A percentile compares a stretch with the other conserved stretches of the same genome.
These are phyloP conservation scores for Heliconius hermathena DNA, from an alignment of 1,140 invertebrate species.

Conservation along the genomic window DNA sequence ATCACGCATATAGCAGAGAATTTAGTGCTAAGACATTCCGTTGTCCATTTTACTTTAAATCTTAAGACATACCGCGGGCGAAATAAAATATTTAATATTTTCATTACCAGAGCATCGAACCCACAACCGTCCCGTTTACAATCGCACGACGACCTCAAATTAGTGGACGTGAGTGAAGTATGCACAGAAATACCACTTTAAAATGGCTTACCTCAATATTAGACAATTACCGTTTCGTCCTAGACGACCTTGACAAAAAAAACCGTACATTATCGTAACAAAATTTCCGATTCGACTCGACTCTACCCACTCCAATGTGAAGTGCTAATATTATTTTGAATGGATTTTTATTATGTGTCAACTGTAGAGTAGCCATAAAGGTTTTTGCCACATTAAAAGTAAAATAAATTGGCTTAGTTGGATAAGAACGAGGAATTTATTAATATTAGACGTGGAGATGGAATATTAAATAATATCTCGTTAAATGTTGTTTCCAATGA, in stretches of 20 bases:
- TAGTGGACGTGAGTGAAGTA: no score
- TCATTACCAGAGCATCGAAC: no score
- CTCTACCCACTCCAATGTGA: neutral
- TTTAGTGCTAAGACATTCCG: no score
- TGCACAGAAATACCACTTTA: neutral
- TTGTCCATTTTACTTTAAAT: no score
- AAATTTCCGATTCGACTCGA: neutral
- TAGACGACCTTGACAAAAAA: slow-evolving; percentile 42
- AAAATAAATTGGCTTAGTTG: slow-evolving; percentile 18
- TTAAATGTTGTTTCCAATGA: neutral
- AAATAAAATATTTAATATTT: no score
- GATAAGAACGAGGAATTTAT: neutral
- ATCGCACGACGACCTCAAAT: no score
- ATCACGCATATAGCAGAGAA: no score
- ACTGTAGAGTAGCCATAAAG: slow-evolving; percentile 25
- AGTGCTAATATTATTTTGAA: slow-evolving; percentile 24
- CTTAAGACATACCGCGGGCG: no score
- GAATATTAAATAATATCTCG: neutral
- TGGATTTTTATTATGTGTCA: slow-evolving; percentile 36
- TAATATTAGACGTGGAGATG: neutral
- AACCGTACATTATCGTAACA: neutral
- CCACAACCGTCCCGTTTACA: no score
- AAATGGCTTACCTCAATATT: slow-evolving; percentile 48
- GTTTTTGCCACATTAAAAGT: slow-evolving; percentile 23
- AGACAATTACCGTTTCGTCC: slow-evolving; percentile 48